Percentiles rank a stretch among this genome's conserved stretches.
Conservation (phyloP, 2,113 vertebrate species). For the Oxygymnocypris stewartii region DNA sequence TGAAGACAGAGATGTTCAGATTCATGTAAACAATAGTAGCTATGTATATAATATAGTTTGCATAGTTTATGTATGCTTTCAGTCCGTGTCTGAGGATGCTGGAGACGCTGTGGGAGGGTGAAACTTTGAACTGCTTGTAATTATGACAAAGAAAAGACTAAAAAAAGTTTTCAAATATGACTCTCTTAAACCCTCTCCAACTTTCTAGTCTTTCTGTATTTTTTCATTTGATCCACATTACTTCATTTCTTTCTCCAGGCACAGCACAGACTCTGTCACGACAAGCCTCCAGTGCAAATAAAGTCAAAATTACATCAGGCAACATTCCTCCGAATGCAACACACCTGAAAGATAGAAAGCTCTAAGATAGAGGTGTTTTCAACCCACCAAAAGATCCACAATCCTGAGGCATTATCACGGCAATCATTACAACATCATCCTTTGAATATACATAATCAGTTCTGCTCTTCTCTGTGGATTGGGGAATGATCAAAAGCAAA, state of each 20-base stretch:
- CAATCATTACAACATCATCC: slow-evolving; percentile 1
- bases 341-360: neutral
- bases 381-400: neutral
- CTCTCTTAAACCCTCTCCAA: neutral
- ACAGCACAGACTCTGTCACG: neutral
- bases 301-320: slow-evolving; percentile 16
- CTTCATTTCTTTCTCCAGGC: neutral
- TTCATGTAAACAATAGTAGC: too few relatives aligned
- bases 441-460: neutral
- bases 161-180: neutral
- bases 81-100: neutral
- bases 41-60: too few relatives aligned
- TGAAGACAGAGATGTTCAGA: too few relatives aligned
- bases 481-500: slow-evolving; percentile 13
- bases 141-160: neutral
- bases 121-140: neutral
- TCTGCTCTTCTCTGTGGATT: neutral
- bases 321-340: neutral
- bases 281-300: neutral
- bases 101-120: neutral
- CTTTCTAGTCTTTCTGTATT: neutral
- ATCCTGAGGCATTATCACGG: neutral
- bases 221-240: neutral
- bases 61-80: neutral
- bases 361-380: neutral